A percentile compares a stretch with the other conserved stretches of the same genome.
Conservation (phyloP, 2,888 invertebrate species). For the Ichneumon xanthorius region DNA sequence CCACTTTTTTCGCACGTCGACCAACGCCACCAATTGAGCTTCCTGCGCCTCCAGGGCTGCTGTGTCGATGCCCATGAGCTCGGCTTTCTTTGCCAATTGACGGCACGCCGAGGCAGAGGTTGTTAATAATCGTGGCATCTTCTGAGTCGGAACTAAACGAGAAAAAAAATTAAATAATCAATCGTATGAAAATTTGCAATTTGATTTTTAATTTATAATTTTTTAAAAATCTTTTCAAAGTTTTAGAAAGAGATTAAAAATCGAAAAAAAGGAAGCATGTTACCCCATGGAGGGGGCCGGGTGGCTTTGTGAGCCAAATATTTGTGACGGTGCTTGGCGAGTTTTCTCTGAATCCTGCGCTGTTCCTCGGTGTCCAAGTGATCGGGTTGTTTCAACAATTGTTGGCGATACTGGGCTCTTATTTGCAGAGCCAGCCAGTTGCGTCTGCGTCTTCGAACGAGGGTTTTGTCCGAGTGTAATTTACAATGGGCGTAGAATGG, state of each 20-base stretch:
- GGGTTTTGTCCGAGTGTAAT: conserved; percentile 96
- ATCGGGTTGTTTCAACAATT: conserved; percentile 87
- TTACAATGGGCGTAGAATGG: conserved; percentile 99
- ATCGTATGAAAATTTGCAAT: neutral
- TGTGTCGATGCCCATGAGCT: conserved; percentile 95
- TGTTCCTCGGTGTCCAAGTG: conserved; percentile 89
- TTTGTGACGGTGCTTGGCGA: conserved; percentile 94
- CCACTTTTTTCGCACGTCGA: conserved; percentile 96
- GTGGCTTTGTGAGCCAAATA: conserved; percentile 91
- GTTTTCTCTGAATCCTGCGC: conserved; percentile 91
- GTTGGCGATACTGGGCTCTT: conserved; percentile 89
- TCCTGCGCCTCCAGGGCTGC: conserved; percentile 93
- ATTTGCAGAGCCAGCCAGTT: conserved; percentile 96
- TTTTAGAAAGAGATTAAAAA: neutral
- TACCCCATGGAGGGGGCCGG: conserved; percentile 94
- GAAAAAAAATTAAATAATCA: conserved; percentile 4
- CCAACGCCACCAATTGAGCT: conserved; percentile 91
- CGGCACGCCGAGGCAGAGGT: conserved; percentile 96
- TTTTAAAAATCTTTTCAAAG: neutral
- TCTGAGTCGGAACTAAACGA: conserved; percentile 93
- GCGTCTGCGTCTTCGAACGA: conserved; percentile 91
- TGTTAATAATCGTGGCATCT: conserved; percentile 95
- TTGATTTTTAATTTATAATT: conserved; percentile 28
- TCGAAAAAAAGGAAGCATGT: neutral
- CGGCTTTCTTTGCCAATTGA: conserved; percentile 93